A percentile compares a stretch with the other conserved stretches of the same genome.
Conservation (phyloP, 2,113 vertebrate genomes). For the Dinomys branickii region DNA sequence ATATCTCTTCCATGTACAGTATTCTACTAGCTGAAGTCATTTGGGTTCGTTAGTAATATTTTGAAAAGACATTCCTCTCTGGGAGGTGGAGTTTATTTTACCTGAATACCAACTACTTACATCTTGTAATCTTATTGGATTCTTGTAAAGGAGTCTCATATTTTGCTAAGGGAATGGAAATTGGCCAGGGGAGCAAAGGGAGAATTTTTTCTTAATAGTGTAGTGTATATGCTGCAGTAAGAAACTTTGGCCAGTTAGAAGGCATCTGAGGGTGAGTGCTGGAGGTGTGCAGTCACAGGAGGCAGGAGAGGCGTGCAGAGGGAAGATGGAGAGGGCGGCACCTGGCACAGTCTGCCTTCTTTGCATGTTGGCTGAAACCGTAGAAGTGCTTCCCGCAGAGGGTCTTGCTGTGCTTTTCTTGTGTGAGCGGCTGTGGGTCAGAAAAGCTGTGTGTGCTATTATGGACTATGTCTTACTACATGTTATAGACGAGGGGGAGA, state of each 20-base stretch:
- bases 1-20: background rate
- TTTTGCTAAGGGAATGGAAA: background rate
- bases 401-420: background rate
- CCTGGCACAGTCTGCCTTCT: background rate
- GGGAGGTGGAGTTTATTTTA: background rate
- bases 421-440: no score
- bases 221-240: background rate
- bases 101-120: background rate
- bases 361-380: background rate
- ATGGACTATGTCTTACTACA: background rate
- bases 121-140: background rate
- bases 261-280: background rate
- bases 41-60: slow-evolving; percentile 20
- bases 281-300: background rate
- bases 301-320: background rate
- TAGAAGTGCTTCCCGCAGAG: background rate
- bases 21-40: slow-evolving; percentile 13
- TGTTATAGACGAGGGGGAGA: background rate
- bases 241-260: background rate
- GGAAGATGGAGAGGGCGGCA: background rate
- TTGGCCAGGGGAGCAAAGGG: background rate
- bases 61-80: background rate
- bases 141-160: background rate
- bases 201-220: background rate
- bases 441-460: background rate